Conservation (phyloP, 2,797 vertebrate genomes). For the Erithacus rubecula region DNA sequence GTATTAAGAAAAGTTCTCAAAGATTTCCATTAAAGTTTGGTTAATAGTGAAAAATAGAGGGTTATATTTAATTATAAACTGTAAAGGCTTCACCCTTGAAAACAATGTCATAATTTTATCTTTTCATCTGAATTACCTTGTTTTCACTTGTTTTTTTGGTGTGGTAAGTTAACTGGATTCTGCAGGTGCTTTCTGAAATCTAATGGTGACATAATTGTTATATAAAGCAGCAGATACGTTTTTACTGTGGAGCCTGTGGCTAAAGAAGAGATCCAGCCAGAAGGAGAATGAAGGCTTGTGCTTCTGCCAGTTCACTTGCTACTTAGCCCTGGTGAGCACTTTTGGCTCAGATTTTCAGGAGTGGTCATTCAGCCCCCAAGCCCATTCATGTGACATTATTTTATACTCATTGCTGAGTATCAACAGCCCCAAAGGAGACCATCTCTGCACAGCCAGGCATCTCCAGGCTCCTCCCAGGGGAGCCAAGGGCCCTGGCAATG, state of each 20-base stretch:
- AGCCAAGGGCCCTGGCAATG: fast-evolving
- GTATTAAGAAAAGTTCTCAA: background rate
- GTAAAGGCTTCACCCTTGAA: background rate
- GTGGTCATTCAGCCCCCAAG: background rate
- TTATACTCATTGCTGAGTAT: background rate
- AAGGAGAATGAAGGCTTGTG: background rate
- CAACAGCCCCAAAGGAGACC: background rate
- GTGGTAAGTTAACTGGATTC: background rate
- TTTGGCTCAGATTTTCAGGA: background rate
- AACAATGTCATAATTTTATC: background rate
- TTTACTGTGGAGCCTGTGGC: background rate
- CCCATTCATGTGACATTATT: background rate
- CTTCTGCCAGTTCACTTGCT: background rate
- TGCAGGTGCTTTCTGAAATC: conserved; percentile 17
- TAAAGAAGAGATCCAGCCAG: background rate
- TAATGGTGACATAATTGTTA: background rate
- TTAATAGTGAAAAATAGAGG: background rate
- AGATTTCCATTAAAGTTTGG: background rate
- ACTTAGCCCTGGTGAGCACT: background rate
- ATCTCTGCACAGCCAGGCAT: background rate
- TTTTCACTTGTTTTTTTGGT: background rate
- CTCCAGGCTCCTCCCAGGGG: background rate
- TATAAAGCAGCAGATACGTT: background rate
- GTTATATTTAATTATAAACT: background rate
- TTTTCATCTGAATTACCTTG: background rate